Evolutionary conservation across 2,797 vertebrate genomes (phyloP), one percentile per base, ranked within the genome.

Genomic region (Clamator glandarius): DNA sequence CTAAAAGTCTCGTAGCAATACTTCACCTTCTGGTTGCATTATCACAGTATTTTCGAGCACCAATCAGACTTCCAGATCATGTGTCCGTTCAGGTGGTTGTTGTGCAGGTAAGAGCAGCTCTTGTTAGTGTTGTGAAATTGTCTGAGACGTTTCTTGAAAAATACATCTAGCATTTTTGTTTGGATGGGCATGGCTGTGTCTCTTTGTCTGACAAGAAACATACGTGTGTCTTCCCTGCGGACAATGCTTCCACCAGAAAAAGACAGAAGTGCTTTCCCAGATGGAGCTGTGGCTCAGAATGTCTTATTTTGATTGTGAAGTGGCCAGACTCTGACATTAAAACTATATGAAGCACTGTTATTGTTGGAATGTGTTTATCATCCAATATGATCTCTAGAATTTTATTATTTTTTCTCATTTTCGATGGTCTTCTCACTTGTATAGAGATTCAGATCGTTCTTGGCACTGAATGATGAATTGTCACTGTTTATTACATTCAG

Each of bases 81-180:
- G 99, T 99, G 95, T 99, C 99, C 35, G 99, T 99, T 96, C 99
- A 99, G 95, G 99, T 99, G 8, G 99, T 99, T 50, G 99, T 99
- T 70, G 99, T 99, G 88, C 99, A 99, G 99, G 99, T 99, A 97
- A 97, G 96, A 93, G 26, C 31, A 81, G 73, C 69, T 87, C 29
- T 39, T 84, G 68, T 23, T 12, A 24, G 16, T 21, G n/a, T 19
- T 74, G 62, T 46, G 66, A 70, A 74, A 51, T 36, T 54, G 48
- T 14, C 24, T 39, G 54, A 55, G 46, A 61, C 13, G 14, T 59
- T 84, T 83, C 42, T 72, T 83, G 33, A 66, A 25, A 48, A 84
- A 58, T 57, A 50, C 15, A 12, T 8, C 23, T 36, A 19, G 52
- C 51, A 9, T 82, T 67, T 63, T 36, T 55, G 13, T 58, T 61